Evolutionary conservation across 1,140 invertebrate genomes (phyloP), one percentile per base, ranked within the genome.

Genomic region (Calosoma granatense): DNA sequence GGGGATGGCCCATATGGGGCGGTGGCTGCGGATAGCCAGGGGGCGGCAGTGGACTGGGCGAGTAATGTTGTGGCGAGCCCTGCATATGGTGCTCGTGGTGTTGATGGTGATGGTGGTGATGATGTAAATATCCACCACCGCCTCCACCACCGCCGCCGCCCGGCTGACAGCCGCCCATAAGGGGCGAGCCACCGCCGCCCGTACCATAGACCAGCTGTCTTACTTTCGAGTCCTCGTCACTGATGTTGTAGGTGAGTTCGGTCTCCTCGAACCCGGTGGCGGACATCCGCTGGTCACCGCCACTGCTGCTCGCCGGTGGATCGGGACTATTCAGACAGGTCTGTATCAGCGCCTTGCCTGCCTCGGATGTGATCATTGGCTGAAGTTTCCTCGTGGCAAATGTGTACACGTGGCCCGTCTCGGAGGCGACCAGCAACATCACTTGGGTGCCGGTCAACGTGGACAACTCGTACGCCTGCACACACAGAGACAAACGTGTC

Each of bases 311-410:
- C 23, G 87, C 88, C 53, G 89, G 88, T 52, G 92, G 91, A 73
- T 98, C 95, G 22, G 97, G 96, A 47, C 94, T 95, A 75, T 98
- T 98, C 21, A 99, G 81, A 75, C 97, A 99, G 55, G 94, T 97
- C 76, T 99, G 96, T 67, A 99, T 99, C 51, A 99, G 80, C 51
- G 93, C 88, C 75, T 99, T 99, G 51, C 97, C 97, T 56, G 94
- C 93, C 69, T 99, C 97, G 64, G 93, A 97, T 14, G 94, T 97
- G 70, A 99, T 99, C 95, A 99, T 99, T 53, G 97, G 97, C 74
- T 99, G 95, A 41, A 99, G 79, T 75, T 99, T 99, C 56, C 94
- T 81, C 51, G 97, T 99, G 23, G 97, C 97, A 78, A 98, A 99
- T 52, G 97, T 99, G 77, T 99, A 99, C 63, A 99, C 97, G 78